phyloP scores from a whole-genome alignment of 1,140 invertebrate species.

The Platyscapa corneri region DNA sequence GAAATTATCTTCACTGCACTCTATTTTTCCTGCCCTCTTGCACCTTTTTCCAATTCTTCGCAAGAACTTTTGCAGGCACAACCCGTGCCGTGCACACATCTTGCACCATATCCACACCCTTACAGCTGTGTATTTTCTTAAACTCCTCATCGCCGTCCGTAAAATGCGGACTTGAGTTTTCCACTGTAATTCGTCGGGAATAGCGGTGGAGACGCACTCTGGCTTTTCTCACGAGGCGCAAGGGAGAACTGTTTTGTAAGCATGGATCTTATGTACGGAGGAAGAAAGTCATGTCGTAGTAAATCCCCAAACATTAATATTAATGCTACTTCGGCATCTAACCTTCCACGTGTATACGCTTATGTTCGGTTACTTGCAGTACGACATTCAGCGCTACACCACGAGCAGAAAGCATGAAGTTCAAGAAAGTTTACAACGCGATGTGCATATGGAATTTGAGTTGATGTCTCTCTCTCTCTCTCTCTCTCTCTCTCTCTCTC shows the following conservation, averaged over 20 bases:
- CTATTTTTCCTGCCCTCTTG: neutral
- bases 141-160: neutral
- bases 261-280: constrained; percentile 57
- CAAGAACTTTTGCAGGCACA: neutral
- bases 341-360: constrained; percentile 32
- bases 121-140: neutral
- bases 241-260: constrained; percentile 63
- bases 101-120: neutral
- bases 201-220: neutral
- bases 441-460: constrained; percentile 38
- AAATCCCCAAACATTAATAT: constrained; percentile 68
- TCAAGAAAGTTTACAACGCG: constrained; percentile 17
- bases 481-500: neutral
- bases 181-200: neutral
- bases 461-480: neutral
- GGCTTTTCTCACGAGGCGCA: constrained; percentile 20
- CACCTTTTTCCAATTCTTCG: neutral
- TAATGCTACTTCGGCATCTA: constrained; percentile 65
- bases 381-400: neutral
- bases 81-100: no score
- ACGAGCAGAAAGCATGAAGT: constrained; percentile 27
- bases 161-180: neutral
- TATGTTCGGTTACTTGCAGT: neutral
- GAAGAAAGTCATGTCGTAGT: constrained; percentile 61
- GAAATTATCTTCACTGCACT: no score